Base-by-base conservation (phyloP, 2,797 vertebrate species). In the Neosilurus hyrtlii region DNA sequence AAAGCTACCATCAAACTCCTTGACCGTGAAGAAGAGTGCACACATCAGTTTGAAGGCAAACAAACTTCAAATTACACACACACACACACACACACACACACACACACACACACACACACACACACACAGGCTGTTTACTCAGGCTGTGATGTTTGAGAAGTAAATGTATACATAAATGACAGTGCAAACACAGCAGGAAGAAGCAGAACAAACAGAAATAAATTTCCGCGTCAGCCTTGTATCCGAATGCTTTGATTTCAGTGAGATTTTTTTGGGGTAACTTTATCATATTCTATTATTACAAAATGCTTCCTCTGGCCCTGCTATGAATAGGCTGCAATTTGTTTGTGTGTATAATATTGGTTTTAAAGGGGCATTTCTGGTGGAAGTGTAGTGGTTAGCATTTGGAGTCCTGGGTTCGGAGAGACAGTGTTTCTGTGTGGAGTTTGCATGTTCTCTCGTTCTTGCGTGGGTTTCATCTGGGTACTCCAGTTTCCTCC, bases 131-230 rank as follows among this genome's bases (percentile, higher is more conserved):
- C 22, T 62, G n/a, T 49, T 24, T 18, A 63, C 54, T 49, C 7
- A 77, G 59, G 37, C 37, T 78, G 59, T 59, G n/a, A 11, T 78
- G 14, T 78, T 78, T 62, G 59, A 63, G 59, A 51, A 26, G 59
- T 75, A 59, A 75, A 59, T 59, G 73, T 51, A 51, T 63, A 63
- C 63, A 49, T 77, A 9, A 43, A 43, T 43, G 43, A 62, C 57
- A 49, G 57, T n/a, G 22, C 57, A 43, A 77, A 43, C 57, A 62
- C 22, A 24, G 35, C 35, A 77, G 35, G 56, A 62, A 43, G 18
- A 76, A 61, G 10, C 30, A 61, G 18, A n/a, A 8, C 24, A 57
- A 59, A 75, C 54, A 59, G 9, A 75, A 35, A 18, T 3, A 9
- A 51, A 26, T 54, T 16, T 57, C 54, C 15, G 2, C 16, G 20